A percentile compares a stretch with the other conserved stretches of the same genome.
Conservation (phyloP, 2,888 invertebrate species). For the Tachystola acroxantha region DNA sequence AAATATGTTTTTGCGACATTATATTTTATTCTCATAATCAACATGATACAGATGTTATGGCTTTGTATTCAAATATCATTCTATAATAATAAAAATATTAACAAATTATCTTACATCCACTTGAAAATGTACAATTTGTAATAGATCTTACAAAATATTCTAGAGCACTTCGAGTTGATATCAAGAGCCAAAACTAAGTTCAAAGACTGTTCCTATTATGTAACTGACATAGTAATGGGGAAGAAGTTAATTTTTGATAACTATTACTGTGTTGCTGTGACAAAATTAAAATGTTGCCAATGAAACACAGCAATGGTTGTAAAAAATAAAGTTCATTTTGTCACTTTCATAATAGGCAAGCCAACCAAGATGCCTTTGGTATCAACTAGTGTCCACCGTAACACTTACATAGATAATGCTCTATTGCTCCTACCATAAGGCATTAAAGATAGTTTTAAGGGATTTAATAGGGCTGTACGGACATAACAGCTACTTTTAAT, state of each 20-base stretch:
- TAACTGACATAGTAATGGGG: too few relatives aligned
- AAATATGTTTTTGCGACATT: constrained; percentile 35
- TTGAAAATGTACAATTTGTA: constrained; percentile 75
- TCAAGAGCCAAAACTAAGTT: constrained; percentile 17
- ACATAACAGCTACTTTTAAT: constrained; percentile 42
- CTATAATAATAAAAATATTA: constrained; percentile 77
- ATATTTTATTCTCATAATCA: constrained; percentile 73
- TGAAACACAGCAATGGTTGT: constrained; percentile 9
- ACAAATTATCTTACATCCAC: constrained; percentile 77
- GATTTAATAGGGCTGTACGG: constrained; percentile 23
- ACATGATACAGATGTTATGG: constrained; percentile 77
- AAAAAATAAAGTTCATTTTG: too few relatives aligned
- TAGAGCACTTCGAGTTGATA: constrained; percentile 47
- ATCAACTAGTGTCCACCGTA: constrained; percentile 43
- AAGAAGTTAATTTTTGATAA: too few relatives aligned
- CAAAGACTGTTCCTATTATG: too few relatives aligned
- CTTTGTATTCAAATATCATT: constrained; percentile 71
- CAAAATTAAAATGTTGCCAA: too few relatives aligned
- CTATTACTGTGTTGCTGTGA: too few relatives aligned
- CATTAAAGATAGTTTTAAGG: constrained; percentile 43
- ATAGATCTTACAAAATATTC: constrained; percentile 71
- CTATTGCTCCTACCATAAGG: constrained; percentile 50
- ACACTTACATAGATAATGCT: constrained; percentile 53
- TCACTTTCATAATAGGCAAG: too few relatives aligned
- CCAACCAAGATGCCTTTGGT: too few relatives aligned